Percentiles rank a stretch among this genome's conserved stretches.
Conservation (phyloP, 2,888 invertebrate species). For the Ophion ventricosus region DNA sequence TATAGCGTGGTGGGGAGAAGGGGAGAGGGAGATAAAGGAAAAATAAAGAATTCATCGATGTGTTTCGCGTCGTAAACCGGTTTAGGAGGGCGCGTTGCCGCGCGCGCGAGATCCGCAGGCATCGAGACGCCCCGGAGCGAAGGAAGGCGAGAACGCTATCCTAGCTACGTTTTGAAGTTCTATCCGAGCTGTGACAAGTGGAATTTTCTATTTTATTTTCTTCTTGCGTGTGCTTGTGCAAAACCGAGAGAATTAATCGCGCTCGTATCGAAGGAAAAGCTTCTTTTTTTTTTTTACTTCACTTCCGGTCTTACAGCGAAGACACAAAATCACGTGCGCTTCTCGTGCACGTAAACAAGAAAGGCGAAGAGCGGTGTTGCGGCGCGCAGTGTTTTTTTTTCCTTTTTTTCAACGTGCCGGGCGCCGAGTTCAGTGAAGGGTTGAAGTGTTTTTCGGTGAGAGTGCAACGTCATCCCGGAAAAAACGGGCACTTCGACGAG, state of each 20-base stretch:
- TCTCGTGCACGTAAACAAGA: slow-evolving; percentile 4
- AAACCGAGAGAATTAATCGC: slow-evolving; percentile 14
- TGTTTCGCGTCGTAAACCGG: slow-evolving; percentile 57
- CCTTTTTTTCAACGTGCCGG: slow-evolving; percentile 8
- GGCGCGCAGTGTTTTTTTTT: not conserved
- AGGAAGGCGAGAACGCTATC: slow-evolving; percentile 7
- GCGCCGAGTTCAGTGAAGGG: not conserved
- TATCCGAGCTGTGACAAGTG: slow-evolving; percentile 74
- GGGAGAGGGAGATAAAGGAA: slow-evolving; percentile 5
- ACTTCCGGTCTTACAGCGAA: slow-evolving; percentile 6
- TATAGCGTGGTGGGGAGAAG: not conserved
- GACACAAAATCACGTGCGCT: slow-evolving; percentile 2
- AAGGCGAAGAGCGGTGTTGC: not conserved
- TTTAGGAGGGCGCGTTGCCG: slow-evolving; percentile 65
- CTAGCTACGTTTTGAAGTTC: slow-evolving; percentile 67
- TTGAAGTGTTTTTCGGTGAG: slow-evolving; percentile 33
- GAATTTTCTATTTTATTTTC: slow-evolving; percentile 26
- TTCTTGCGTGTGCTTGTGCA: slow-evolving; percentile 23
- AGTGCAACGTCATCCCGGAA: slow-evolving; percentile 40
- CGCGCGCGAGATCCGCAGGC: slow-evolving; percentile 40
- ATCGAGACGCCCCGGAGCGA: slow-evolving; percentile 41
- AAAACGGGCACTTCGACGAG: slow-evolving; percentile 70
- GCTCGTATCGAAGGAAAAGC: not conserved
- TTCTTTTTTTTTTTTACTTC: not conserved
- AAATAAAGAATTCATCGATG: slow-evolving; percentile 52